These are phyloP conservation scores for Zoanthus sociatus DNA, from an alignment of 92 coral and sea anemone species.

Conservation along the genomic window DNA sequence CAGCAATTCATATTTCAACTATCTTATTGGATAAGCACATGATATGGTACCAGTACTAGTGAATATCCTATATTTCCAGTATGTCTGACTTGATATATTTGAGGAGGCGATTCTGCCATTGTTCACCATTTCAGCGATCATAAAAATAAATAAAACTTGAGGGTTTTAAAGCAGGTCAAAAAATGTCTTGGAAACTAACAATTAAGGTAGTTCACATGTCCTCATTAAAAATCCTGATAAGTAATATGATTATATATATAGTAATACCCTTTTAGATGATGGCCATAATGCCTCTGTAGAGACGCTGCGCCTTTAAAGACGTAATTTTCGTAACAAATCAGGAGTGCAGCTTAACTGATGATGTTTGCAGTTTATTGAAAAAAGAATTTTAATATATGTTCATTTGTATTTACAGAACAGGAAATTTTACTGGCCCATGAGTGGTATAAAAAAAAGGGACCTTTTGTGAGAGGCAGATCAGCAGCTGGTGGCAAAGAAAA, in stretches of 20 bases:
- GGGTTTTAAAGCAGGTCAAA: conserved; percentile 54
- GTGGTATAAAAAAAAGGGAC: no score
- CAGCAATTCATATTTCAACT: conserved; percentile 52
- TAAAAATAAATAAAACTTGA: conserved; percentile 48
- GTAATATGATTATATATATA: conserved; percentile 30
- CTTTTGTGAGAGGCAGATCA: no score
- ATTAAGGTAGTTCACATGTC: conserved; percentile 54
- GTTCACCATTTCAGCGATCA: conserved; percentile 51
- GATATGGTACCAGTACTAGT: no score
- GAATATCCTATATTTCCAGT: no score
- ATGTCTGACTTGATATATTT: conserved; percentile 52
- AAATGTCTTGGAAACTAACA: conserved; percentile 51
- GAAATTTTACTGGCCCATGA: conserved; percentile 5
- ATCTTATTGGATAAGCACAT: conserved; percentile 29
- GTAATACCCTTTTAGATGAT: conserved; percentile 46
- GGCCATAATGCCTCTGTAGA: conserved; percentile 47
- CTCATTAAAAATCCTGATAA: conserved; percentile 56
- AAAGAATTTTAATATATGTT: conserved; percentile 50
- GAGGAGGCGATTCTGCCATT: conserved; percentile 57
- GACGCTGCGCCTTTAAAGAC: not conserved
- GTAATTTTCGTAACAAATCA: not conserved
- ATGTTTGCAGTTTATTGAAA: conserved; percentile 49
- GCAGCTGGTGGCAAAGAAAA: no score
- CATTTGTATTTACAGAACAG: conserved; percentile 53
- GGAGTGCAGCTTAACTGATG: conserved; percentile 40